Evolutionary conservation across 2,113 vertebrate species (phyloP).

Genomic region (Raja brachyura): DNA sequence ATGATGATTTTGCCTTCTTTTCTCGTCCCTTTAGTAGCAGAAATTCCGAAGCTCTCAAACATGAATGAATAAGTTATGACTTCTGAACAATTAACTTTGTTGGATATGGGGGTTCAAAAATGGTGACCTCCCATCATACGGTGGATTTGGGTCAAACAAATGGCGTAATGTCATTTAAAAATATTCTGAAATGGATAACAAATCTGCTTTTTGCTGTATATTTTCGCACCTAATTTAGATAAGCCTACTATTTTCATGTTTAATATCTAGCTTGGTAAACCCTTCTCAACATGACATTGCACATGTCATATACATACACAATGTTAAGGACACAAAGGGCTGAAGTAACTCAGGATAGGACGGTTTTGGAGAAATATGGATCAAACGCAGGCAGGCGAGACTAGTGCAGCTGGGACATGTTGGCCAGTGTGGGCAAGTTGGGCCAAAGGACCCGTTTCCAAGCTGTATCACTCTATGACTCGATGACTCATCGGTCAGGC

Average conservation of each 20-base stretch:
- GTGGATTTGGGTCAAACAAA: neutral
- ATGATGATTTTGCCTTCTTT: neutral
- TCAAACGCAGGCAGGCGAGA: too few species aligned
- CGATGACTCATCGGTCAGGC: too few species aligned
- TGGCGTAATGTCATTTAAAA: neutral
- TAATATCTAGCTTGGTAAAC: neutral
- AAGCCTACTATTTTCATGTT: neutral
- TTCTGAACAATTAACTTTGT: neutral
- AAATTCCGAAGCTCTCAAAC: neutral
- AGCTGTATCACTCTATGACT: too few species aligned
- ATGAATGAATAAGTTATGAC: neutral
- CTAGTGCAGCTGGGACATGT: too few species aligned
- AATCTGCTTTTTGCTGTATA: neutral
- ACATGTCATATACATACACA: neutral
- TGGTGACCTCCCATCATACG: neutral
- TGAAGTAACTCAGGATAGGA: too few species aligned
- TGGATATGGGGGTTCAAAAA: neutral
- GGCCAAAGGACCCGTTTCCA: too few species aligned
- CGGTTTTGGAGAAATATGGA: too few species aligned
- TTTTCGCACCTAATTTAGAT: neutral
- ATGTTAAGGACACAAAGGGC: neutral
- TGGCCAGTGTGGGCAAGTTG: too few species aligned
- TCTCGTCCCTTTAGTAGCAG: neutral
- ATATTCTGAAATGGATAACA: neutral
- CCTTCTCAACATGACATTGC: neutral